Evolutionary conservation across 2,113 vertebrate species (phyloP).

Genomic region (Hipposideros armiger): DNA sequence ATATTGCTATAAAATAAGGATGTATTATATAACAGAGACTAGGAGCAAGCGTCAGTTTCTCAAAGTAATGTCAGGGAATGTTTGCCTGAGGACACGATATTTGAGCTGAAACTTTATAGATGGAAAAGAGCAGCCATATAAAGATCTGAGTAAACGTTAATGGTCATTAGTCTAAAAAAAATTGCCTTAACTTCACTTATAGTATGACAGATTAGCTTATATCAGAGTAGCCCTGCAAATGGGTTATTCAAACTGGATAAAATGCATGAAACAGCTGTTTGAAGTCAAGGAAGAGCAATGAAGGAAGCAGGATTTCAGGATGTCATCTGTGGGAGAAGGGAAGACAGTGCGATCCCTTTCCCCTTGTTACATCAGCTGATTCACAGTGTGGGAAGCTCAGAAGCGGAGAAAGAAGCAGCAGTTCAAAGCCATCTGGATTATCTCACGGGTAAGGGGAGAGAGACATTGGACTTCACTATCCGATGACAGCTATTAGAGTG

Average conservation of each 20-base stretch:
- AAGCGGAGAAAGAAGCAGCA: not conserved
- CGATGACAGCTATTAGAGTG: not conserved
- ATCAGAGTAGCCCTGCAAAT: not conserved
- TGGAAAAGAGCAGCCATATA: not conserved
- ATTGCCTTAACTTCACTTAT: not conserved
- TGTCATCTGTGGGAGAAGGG: not conserved
- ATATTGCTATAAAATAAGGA: not conserved
- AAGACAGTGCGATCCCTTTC: not conserved
- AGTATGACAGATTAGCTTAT: not conserved
- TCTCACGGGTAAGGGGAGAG: not conserved
- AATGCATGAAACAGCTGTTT: not conserved
- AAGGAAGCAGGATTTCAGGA: not conserved
- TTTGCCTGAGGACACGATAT: not conserved
- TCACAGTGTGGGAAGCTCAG: not conserved
- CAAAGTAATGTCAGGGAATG: not conserved
- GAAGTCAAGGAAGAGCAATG: not conserved
- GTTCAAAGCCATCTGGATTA: not conserved
- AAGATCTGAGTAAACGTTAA: not conserved
- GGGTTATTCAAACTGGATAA: not conserved
- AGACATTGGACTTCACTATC: not conserved
- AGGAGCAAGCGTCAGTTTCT: not conserved
- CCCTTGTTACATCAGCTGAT: not conserved
- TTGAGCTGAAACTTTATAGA: not conserved
- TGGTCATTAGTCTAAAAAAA: not conserved
- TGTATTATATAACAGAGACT: not conserved